Percentiles rank a stretch among this genome's conserved stretches.
Evolutionary conservation across 2,888 invertebrate genomes (phyloP).

Genomic region (Stegophylla sp.): DNA sequence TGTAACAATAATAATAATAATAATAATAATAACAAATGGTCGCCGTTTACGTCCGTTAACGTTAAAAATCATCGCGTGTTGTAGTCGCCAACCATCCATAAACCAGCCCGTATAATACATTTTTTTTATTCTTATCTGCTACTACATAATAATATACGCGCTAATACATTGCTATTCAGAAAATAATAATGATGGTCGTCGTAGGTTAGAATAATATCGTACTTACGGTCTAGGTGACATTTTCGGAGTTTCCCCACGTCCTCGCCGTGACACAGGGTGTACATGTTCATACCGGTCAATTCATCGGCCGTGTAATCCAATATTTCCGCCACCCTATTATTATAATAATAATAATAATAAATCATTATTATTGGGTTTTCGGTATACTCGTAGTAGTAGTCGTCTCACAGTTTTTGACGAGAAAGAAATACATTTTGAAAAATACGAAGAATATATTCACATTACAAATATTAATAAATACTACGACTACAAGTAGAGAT

Average conservation of each 20-base stretch:
- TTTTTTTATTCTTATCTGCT: background rate
- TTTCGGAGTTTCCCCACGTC: conserved; percentile 92
- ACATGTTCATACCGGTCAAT: conserved; percentile 89
- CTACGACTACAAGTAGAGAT: too few relatives aligned
- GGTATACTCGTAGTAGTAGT: too few relatives aligned
- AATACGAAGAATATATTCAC: too few relatives aligned
- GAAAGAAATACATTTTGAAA: too few relatives aligned
- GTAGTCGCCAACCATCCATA: conserved; percentile 6
- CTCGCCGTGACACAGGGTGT: conserved; percentile 93
- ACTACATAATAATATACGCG: too few relatives aligned
- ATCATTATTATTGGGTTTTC: conserved; percentile 7
- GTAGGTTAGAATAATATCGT: conserved; percentile 56
- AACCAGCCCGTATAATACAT: conserved; percentile 4
- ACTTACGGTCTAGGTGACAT: conserved; percentile 95
- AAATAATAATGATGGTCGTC: background rate
- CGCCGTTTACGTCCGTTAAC: conserved; percentile 43
- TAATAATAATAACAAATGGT: conserved; percentile 22
- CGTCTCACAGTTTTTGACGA: too few relatives aligned
- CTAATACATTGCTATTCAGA: too few relatives aligned
- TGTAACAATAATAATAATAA: conserved; percentile 23
- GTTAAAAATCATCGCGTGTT: background rate
- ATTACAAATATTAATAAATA: too few relatives aligned
- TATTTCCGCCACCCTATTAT: conserved; percentile 80
- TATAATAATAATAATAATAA: background rate
- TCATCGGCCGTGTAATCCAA: conserved; percentile 93